Percentiles rank a stretch among this genome's conserved stretches.
These are phyloP conservation scores for Germaria angustata DNA, from an alignment of 2,888 invertebrate genomes.

Conservation along the genomic window DNA sequence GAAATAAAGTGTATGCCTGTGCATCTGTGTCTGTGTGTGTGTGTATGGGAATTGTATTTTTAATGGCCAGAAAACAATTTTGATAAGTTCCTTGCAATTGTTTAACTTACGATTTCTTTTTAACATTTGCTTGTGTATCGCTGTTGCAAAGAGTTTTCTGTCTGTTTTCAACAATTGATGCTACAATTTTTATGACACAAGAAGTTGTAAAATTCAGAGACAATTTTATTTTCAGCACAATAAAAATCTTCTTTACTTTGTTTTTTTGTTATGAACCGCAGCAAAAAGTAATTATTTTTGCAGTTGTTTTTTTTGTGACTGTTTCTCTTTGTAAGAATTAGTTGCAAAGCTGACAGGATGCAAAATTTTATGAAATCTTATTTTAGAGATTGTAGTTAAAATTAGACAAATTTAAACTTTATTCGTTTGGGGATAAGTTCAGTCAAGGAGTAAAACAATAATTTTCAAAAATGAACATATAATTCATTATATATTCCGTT, in stretches of 20 bases:
- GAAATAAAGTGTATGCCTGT: too few relatives aligned
- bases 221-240: background rate
- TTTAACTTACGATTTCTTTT: background rate
- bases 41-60: conserved; percentile 27
- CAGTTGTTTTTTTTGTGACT: background rate
- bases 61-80: conserved; percentile 46
- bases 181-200: conserved; percentile 19
- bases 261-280: background rate
- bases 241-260: background rate
- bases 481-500: too few relatives aligned
- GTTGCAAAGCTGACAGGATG: background rate
- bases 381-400: too few relatives aligned
- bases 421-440: too few relatives aligned
- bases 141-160: background rate
- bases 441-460: too few relatives aligned
- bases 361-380: too few relatives aligned
- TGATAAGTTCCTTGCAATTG: conserved; percentile 15
- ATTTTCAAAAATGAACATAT: too few relatives aligned
- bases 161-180: background rate
- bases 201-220: conserved; percentile 13
- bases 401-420: too few relatives aligned
- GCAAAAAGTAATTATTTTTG: conserved; percentile 28
- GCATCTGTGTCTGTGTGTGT: background rate
- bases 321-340: background rate
- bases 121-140: background rate